Percentiles rank a stretch among this genome's conserved stretches.
Evolutionary conservation across 2,113 vertebrate species (phyloP).

Genomic region (Poicephalus meyeri): DNA sequence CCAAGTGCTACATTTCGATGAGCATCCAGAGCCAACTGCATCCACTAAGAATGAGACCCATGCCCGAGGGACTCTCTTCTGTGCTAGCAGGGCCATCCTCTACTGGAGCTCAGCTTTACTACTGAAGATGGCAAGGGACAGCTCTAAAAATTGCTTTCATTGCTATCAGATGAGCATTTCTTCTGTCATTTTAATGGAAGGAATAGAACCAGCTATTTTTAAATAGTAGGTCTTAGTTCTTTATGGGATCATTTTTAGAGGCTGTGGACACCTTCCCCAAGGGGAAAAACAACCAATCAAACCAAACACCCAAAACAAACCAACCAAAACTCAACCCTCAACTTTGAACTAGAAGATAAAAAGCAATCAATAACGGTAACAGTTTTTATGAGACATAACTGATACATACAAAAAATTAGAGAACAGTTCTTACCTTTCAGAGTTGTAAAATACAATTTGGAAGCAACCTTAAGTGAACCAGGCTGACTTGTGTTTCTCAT

Average conservation of each 20-base stretch:
- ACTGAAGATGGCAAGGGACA: background rate
- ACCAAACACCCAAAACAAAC: background rate
- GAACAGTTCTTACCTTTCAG: background rate
- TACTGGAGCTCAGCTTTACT: background rate
- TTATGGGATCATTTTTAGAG: background rate
- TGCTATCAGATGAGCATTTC: background rate
- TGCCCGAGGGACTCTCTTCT: rapidly evolving
- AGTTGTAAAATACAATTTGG: background rate
- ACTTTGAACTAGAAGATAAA: background rate
- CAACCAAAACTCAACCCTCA: background rate
- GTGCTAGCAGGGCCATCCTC: background rate
- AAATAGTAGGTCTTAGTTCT: background rate
- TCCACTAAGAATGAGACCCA: background rate
- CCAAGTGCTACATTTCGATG: background rate
- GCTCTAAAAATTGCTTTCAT: background rate
- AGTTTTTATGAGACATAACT: background rate
- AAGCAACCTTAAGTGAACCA: background rate
- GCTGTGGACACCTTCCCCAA: background rate
- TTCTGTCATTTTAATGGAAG: slow-evolving; percentile 21
- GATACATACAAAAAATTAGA: background rate
- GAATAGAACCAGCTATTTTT: background rate
- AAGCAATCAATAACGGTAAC: background rate
- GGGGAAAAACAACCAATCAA: background rate
- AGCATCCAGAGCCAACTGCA: background rate
- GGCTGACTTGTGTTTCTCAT: slow-evolving; percentile 14